Conservation (phyloP, 2,888 invertebrate genomes). For the Taphrorychus bicolor region DNA sequence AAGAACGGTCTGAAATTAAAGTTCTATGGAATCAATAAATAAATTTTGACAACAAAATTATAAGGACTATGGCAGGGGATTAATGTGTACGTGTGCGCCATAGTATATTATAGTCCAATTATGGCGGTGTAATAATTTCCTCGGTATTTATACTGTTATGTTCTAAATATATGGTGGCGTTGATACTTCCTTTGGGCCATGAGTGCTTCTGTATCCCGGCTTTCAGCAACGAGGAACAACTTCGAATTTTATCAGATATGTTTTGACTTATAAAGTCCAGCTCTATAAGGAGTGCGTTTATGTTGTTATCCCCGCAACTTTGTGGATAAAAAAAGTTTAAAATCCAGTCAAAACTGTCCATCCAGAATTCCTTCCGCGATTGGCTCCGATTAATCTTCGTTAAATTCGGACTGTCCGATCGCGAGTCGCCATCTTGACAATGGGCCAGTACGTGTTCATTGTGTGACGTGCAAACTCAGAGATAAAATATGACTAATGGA, state of each 20-base stretch:
- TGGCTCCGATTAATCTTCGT: conserved; percentile 57
- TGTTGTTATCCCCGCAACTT: too few relatives aligned
- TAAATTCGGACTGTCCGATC: conserved; percentile 56
- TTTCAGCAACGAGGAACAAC: background rate
- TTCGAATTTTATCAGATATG: too few relatives aligned
- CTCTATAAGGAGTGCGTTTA: too few relatives aligned
- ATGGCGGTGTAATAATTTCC: conserved; percentile 30
- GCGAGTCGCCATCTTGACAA: conserved; percentile 34
- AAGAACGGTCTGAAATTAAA: conserved; percentile 20
- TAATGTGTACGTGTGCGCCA: conserved; percentile 31
- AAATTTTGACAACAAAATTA: conserved; percentile 35
- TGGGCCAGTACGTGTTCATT: conserved; percentile 30
- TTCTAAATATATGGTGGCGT: conserved; percentile 28
- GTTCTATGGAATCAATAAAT: conserved; percentile 32
- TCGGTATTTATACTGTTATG: conserved; percentile 25
- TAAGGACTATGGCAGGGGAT: conserved; percentile 28
- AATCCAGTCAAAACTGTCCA: background rate
- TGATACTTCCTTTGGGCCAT: conserved; percentile 23
- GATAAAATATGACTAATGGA: conserved; percentile 41
- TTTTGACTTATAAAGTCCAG: too few relatives aligned
- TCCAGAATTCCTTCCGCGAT: conserved; percentile 45
- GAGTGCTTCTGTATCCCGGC: conserved; percentile 3
- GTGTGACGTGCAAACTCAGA: conserved; percentile 37
- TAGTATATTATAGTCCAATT: conserved; percentile 34
- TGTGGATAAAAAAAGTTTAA: too few relatives aligned